phyloP scores from a whole-genome alignment of 1,140 invertebrate species.

The Hyposmocoma kahamanoa region DNA sequence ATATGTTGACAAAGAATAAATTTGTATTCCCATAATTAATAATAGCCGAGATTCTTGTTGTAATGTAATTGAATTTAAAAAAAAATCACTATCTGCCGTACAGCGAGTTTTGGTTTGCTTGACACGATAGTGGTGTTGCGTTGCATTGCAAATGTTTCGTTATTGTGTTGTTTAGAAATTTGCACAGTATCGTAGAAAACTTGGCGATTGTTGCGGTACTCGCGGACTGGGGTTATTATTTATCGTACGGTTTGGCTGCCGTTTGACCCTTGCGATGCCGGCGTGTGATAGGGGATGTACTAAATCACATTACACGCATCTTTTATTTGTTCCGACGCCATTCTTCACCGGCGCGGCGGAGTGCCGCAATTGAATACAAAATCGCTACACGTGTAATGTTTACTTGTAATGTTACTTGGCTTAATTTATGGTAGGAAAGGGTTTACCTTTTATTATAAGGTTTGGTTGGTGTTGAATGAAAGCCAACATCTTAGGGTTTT shows the following conservation, averaged over 20 bases:
- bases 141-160: neutral
- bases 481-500: too few relatives aligned
- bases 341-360: slow-evolving; percentile 11
- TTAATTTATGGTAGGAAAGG: neutral
- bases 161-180: neutral
- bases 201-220: neutral
- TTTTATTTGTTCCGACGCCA: slow-evolving; percentile 15
- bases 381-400: slow-evolving; percentile 3
- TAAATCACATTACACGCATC: slow-evolving; percentile 16
- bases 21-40: too few relatives aligned
- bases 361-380: slow-evolving; percentile 15
- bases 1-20: too few relatives aligned
- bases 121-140: neutral
- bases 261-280: slow-evolving; percentile 9
- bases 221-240: slow-evolving; percentile 6
- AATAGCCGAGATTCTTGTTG: too few relatives aligned
- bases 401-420: slow-evolving; percentile 1
- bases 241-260: slow-evolving; percentile 10
- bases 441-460: too few relatives aligned
- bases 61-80: too few relatives aligned
- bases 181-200: neutral
- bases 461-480: too few relatives aligned
- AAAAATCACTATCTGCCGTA: too few relatives aligned
- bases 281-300: slow-evolving; percentile 8
- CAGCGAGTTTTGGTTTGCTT: too few relatives aligned